Percentiles rank a stretch among this genome's conserved stretches.
These are phyloP conservation scores for Erebia epiphron DNA, from an alignment of 2,888 invertebrate species.

Conservation along the genomic window DNA sequence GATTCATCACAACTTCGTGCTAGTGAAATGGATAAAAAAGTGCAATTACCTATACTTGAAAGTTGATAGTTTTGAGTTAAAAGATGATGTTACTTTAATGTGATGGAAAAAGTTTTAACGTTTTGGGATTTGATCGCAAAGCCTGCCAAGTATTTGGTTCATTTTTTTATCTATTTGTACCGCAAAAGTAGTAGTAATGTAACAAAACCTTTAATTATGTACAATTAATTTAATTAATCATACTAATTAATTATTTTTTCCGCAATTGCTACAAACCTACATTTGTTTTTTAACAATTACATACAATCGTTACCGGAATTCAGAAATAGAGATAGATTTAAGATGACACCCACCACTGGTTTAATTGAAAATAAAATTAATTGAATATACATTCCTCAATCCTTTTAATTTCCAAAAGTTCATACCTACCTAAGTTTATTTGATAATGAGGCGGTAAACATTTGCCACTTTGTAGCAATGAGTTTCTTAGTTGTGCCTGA, in stretches of 20 bases:
- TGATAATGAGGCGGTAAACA: too few relatives aligned
- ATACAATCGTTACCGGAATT: background rate
- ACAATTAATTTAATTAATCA: too few relatives aligned
- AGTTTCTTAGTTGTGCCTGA: background rate
- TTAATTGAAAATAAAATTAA: too few relatives aligned
- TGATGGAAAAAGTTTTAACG: background rate
- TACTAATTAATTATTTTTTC: too few relatives aligned
- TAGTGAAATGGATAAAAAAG: constrained; percentile 36
- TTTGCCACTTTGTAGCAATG: too few relatives aligned
- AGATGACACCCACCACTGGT: too few relatives aligned
- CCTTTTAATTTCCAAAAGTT: too few relatives aligned
- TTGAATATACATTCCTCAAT: too few relatives aligned
- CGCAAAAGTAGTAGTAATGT: background rate
- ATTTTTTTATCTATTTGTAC: constrained; percentile 14
- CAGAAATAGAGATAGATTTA: too few relatives aligned
- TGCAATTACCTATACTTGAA: background rate
- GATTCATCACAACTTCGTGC: constrained; percentile 22
- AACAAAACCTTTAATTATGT: too few relatives aligned
- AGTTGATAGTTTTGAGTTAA: constrained; percentile 1
- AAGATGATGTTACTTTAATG: constrained; percentile 5
- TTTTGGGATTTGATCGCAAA: background rate
- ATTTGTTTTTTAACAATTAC: background rate
- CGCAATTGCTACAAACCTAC: too few relatives aligned
- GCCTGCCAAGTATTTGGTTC: constrained; percentile 2
- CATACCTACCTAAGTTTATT: too few relatives aligned